Base-by-base conservation (phyloP, 1,140 invertebrate genomes). In the Panagrolaimus sp. region DNA sequence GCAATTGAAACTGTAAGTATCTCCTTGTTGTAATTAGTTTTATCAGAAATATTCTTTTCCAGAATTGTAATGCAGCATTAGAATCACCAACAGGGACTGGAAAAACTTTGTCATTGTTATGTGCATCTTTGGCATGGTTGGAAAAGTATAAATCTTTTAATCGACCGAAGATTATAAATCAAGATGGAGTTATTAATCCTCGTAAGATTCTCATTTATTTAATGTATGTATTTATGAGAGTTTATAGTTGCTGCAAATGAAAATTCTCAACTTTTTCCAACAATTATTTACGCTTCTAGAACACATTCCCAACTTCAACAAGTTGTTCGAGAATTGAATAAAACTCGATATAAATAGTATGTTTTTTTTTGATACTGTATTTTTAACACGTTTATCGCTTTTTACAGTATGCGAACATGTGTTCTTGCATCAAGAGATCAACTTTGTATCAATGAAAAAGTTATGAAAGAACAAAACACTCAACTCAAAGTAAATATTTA, bases 401-500 rank as follows among this genome's bases (percentile, higher is more conserved):
- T n/a, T 77, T 84, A 65, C 68, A 87, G 86, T 82, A 48, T 77
- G 1, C 88, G 94, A 44, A 90, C 89, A 80, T 88, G 90, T 0
- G 87, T 96, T 2, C 84, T 98, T 14, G 96, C 93, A 0, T 97
- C 94, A 0, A 87, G 96, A 80, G 95, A 98, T 82, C 87, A 97
- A 81, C 85, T 98, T 78, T 99, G 96, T 84, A 91, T 98, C 71
- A 90, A 98, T 86, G 90, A 92, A n/a, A 90, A 94, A 82, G 90
- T 99, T 1, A 89, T 89, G 14, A 90, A 89, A 76, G 90, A 94
- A 83, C 86, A 86, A 43, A 92, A 88, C 72, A 90, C 89, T 77
- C 86, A 88, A 15, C 89, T 88, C 38, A 94, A 94, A 83, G 87
- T 90, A 67, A n/a, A 43, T 48, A 15, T 12, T 14, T 14, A 8